Conservation (phyloP, 2,113 vertebrate genomes). For the Leuciscus idus region DNA sequence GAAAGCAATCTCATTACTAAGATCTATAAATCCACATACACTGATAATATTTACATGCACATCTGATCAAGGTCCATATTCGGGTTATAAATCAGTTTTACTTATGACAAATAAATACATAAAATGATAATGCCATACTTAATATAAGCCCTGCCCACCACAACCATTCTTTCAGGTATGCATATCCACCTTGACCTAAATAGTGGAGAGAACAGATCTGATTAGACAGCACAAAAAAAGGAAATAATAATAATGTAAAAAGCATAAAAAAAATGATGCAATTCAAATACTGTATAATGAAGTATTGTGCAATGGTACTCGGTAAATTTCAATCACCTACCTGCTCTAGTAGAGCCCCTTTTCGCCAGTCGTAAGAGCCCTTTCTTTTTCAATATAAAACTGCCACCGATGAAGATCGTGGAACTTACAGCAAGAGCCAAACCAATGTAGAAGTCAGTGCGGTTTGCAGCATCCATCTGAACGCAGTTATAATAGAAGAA, state of each 20-base stretch:
- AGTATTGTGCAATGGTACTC: not conserved
- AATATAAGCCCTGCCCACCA: conserved; percentile 87
- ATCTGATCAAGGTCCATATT: not conserved
- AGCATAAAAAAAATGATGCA: not conserved
- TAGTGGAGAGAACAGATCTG: not conserved
- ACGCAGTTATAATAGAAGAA: not conserved
- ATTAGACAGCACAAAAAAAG: not conserved
- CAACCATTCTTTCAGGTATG: conserved; percentile 84
- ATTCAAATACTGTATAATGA: not conserved
- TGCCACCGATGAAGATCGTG: conserved; percentile 80
- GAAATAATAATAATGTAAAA: not conserved
- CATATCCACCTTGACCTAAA: conserved; percentile 83
- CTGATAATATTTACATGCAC: not conserved
- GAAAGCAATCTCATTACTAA: conserved; percentile 9
- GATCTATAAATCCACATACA: not conserved
- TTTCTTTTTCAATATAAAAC: conserved; percentile 87
- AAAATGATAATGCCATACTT: conserved; percentile 76
- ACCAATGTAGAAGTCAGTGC: conserved; percentile 76
- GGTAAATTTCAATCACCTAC: conserved; percentile 61
- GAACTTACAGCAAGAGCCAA: conserved; percentile 78
- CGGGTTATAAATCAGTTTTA: not conserved
- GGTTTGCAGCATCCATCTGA: conserved; percentile 70
- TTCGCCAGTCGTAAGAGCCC: conserved; percentile 79
- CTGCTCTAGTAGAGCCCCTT: conserved; percentile 79
- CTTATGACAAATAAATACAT: conserved; percentile 40